Conservation (phyloP, 2,888 invertebrate species). For the Elegia similella region DNA sequence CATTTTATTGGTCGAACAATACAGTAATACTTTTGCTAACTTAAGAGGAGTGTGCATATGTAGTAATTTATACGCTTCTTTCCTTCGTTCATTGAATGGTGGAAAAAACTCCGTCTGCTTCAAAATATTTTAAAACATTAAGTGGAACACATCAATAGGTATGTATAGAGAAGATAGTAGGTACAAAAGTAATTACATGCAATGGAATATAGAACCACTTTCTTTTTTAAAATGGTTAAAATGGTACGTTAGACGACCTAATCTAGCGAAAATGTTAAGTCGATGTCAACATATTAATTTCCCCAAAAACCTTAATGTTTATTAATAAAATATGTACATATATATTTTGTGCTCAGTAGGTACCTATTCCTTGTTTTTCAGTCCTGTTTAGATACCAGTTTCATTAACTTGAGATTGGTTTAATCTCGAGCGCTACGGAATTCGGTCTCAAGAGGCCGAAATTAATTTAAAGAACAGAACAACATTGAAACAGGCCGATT, state of each 20-base stretch:
- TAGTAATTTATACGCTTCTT: too few species aligned
- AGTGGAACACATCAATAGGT: too few species aligned
- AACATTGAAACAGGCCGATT: slow-evolving; percentile 38
- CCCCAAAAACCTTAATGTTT: background rate
- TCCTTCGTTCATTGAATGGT: too few species aligned
- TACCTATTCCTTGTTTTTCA: slow-evolving; percentile 28
- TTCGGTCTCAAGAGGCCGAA: slow-evolving; percentile 69
- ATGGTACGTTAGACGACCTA: too few species aligned
- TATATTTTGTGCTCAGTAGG: background rate
- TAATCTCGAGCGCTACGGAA: slow-evolving; percentile 60
- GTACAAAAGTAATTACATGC: too few species aligned
- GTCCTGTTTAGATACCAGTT: slow-evolving; percentile 52
- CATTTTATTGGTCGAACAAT: slow-evolving; percentile 4
- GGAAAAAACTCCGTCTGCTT: too few species aligned
- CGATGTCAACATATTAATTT: background rate
- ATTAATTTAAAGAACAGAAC: slow-evolving; percentile 76
- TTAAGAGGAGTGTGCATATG: background rate
- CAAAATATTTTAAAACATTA: too few species aligned
- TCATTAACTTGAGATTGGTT: slow-evolving; percentile 67
- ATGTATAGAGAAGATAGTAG: too few species aligned
- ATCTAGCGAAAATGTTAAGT: too few species aligned
- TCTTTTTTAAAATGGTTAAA: too few species aligned
- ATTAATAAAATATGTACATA: background rate
- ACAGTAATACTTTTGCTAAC: background rate
- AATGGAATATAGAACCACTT: too few species aligned